Evolutionary conservation across 1,140 invertebrate species (phyloP), one percentile per base, ranked within the genome.

Genomic region (Gryllus bimaculatus): DNA sequence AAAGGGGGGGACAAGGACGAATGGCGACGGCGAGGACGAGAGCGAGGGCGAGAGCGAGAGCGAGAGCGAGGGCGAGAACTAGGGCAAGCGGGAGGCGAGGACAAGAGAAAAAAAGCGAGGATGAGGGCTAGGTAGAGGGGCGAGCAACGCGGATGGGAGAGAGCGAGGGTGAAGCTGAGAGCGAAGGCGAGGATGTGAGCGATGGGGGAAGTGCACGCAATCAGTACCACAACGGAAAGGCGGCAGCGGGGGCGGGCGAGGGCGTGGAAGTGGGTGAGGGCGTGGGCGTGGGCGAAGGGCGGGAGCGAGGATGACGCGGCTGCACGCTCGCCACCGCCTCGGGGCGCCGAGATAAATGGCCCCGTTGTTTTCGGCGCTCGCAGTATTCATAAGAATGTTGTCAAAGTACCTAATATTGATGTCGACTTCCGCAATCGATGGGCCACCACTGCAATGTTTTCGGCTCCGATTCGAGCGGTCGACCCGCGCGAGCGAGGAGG

Each of bases 311-410:
- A 13, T 66, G 10, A 10, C 54, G 54, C 54, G 10, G 2, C 54
- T 13, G 10, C 54, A 13, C 54, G 18, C 54, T 66, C 18, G 10
- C 54, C 54, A 10, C 54, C 54, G 18, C 54, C 54, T 18, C 54
- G 10, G 8, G 54, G 54, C 54, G 54, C 54, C 0, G 54, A 66
- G 54, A 66, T 66, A 7, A 66, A 66, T 66, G 54, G 54, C 54
- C 18, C 10, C 54, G 2, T 66, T 66, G 54, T 66, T 66, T 66
- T 66, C 54, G 54, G 10, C 54, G 18, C 10, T 10, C 54, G 54
- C 18, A 66, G 54, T 66, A 66, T 66, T 66, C 54, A 66, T 66
- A 66, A 66, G 54, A 66, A 66, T 66, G 54, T 66, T 66, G 54
- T 66, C 54, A 66, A 66, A 66, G 54, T 1, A 66, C 54, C 54